Conservation (phyloP, 35 echinoderm and acorn worm species). For the Ptychodera flava region DNA sequence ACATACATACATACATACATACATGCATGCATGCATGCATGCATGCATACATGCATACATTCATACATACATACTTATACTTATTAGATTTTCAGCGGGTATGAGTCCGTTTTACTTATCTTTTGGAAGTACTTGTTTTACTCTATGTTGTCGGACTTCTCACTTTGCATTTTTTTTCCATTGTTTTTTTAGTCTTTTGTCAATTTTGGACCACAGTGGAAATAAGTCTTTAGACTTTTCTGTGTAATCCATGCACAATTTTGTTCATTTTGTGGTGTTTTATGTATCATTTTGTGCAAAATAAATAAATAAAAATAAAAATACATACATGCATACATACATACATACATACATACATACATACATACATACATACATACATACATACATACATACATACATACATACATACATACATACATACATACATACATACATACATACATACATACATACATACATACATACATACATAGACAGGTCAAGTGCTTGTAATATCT, state of each 20-base stretch:
- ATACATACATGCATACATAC: neutral
- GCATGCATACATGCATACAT: neutral
- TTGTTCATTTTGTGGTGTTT: no score
- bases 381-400: neutral
- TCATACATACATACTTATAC: neutral
- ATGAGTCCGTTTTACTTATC: no score
- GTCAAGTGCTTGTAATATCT: neutral
- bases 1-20: neutral
- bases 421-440: neutral
- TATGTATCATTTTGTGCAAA: no score
- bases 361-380: neutral
- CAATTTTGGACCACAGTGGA: no score
- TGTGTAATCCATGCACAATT: no score
- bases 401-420: neutral
- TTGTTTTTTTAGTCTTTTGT: no score
- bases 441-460: neutral
- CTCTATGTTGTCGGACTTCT: no score
- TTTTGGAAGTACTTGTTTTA: no score
- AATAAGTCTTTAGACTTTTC: no score
- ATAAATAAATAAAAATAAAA: neutral
- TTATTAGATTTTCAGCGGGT: no score
- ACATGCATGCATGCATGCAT: neutral
- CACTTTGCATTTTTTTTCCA: no score
- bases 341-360: neutral
- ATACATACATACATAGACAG: neutral